Evolutionary conservation across 2,113 vertebrate species (phyloP), one percentile per base, ranked within the genome.

Genomic region (Bos indicus): DNA sequence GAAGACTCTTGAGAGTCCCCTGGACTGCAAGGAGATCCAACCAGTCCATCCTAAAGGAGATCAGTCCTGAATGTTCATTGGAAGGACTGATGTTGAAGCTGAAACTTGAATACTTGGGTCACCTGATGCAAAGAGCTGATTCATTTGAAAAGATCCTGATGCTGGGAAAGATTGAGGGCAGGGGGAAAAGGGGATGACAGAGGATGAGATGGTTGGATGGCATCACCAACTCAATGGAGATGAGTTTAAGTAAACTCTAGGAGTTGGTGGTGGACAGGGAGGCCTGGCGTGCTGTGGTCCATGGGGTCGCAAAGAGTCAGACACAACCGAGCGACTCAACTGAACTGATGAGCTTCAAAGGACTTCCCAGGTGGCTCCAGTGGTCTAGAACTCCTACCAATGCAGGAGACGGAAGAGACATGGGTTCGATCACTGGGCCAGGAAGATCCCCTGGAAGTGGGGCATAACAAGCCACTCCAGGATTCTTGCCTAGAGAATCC

Each of bases 301-400:
- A 74, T 3, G 1, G 67, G 5, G 11, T 25, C 36, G 1, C 0
- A 0, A 74, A 74, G 36, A 40, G 36, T 40, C 2, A 0, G 67
- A 74, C 21, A 74, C 10, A 12, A 40, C 67, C 40, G 11, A 74
- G 10, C 2, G 11, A 40, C 67, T 74, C 21, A 40, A 40, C 67
- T 74, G 67, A 71, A 71, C 10, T 40, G 67, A 40, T 25, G 67
- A 74, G 19, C 67, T 77, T 43, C 40, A 77, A 43, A 77, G 71
- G 71, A 26, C 40, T 43, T 77, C 71, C 71, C 71, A 43, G 40
- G 40, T 77, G 40, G 40, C 40, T 43, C 40, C 40, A 77, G 40
- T 26, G 40, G 71, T 43, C 71, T 43, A 43, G 40, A 26, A 77
- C 36, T 74, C 67, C 36, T 74, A 74, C 36, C 36, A 74, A 2